These are phyloP conservation scores for Brachionus calyciflorus DNA, from an alignment of 1,140 invertebrate genomes.

Conservation along the genomic window DNA sequence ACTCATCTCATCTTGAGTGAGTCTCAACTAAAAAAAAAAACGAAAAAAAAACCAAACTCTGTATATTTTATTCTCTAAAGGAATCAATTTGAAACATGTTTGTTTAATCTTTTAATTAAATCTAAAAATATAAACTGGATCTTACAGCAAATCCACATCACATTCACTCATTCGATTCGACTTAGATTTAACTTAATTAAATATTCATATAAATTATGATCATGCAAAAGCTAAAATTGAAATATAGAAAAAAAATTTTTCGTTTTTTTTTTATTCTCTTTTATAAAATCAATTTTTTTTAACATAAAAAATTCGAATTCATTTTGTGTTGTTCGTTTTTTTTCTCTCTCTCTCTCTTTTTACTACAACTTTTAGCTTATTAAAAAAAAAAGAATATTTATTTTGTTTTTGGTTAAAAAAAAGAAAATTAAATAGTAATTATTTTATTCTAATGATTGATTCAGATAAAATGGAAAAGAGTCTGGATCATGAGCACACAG, in stretches of 20 bases:
- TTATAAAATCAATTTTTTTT: background rate
- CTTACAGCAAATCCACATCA: background rate
- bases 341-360: background rate
- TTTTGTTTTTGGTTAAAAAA: background rate
- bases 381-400: conserved; percentile 14
- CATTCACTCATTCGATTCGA: background rate
- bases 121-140: too few relatives aligned
- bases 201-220: conserved; percentile 35
- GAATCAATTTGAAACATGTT: too few relatives aligned
- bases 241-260: background rate
- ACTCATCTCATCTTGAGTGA: too few relatives aligned
- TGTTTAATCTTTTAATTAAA: too few relatives aligned
- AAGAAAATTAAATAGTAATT: background rate
- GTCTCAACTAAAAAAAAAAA: too few relatives aligned
- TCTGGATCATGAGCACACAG: background rate
- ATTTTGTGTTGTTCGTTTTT: conserved; percentile 7
- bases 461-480: conserved; percentile 20
- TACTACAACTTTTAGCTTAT: conserved; percentile 32
- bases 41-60: too few relatives aligned
- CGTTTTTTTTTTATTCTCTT: conserved; percentile 17
- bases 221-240: background rate
- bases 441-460: conserved; percentile 32
- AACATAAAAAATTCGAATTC: conserved; percentile 37
- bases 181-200: background rate
- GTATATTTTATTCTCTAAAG: too few relatives aligned